Percentiles rank a stretch among this genome's conserved stretches.
Evolutionary conservation across 2,888 invertebrate species (phyloP).

Genomic region (Cerceris ruficornis): DNA sequence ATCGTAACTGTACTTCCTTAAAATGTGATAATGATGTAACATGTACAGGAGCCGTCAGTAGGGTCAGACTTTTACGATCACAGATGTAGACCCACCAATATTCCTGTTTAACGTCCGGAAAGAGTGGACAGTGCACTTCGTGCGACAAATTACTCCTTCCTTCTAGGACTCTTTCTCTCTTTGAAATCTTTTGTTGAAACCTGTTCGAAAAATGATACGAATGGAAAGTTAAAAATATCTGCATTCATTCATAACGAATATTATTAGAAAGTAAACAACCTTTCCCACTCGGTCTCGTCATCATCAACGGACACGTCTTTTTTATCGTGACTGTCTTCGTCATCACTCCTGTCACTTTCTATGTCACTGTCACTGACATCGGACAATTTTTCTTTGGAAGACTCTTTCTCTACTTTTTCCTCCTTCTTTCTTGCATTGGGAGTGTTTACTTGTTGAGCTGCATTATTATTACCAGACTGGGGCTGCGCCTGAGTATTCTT

Average conservation of each 20-base stretch:
- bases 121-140: conserved; percentile 98
- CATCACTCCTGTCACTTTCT: conserved; percentile 83
- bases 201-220: conserved; percentile 63
- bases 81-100: conserved; percentile 99
- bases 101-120: conserved; percentile 97
- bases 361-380: conserved; percentile 81
- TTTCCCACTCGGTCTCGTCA: conserved; percentile 95
- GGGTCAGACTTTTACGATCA: conserved; percentile 95
- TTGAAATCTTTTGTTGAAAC: conserved; percentile 93
- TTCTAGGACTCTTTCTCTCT: conserved; percentile 93
- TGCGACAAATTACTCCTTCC: conserved; percentile 97
- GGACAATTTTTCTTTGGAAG: conserved; percentile 72
- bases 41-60: conserved; percentile 96
- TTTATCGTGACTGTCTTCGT: conserved; percentile 83
- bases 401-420: conserved; percentile 69
- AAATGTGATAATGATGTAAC: conserved; percentile 94
- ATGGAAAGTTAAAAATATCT: conserved; percentile 4
- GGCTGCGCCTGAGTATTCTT: conserved; percentile 64
- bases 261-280: conserved; percentile 75
- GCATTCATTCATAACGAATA: neutral
- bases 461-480: conserved; percentile 53
- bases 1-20: conserved; percentile 95
- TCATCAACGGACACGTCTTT: conserved; percentile 86
- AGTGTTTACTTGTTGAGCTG: conserved; percentile 64
- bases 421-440: conserved; percentile 75